Evolutionary conservation across 1,140 invertebrate species (phyloP), one percentile per base, ranked within the genome.

Genomic region (Hycleus phaleratus): DNA sequence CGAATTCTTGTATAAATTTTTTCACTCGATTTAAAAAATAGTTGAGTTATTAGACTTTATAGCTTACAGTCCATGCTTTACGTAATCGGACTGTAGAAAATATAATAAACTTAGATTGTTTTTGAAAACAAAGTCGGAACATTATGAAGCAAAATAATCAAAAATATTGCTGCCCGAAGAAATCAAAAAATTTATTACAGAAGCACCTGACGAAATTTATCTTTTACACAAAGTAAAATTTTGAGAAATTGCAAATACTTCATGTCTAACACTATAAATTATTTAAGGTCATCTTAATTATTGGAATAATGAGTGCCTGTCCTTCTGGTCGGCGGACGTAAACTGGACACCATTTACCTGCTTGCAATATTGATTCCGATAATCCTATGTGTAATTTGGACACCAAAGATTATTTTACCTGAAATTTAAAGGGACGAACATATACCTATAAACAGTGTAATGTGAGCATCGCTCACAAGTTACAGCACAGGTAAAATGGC

Each of bases 251-350:
- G 8, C 39, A 10, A 3, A 32, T 32, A 32, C 6, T 32, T 32
- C 3, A 32, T 32, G 6, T 32, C 26, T 32, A 32, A 32, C 26
- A 32, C 6, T 32, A 32, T 9, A 42, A 10, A 4, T 42, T 3
- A 4, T 42, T 42, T 42, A 10, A 59, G 59, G 55, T 61, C 26
- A 26, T 42, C 24, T 38, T 56, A 26, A 57, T 61, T 45, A 26
- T 61, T 24, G 59, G 59, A 10, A 38, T 56, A 12, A 8, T 42
- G 45, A 54, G 56, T 25, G 45, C 45, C 26, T 61, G 59, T 49
- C 3, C 49, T 53, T n/a, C 49, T 38, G 26, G 32, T n/a, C 26
- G 39, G 44, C 25, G 44, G 26, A 32, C 39, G n/a, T 11, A 55
- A 39, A 18, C 49, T 56, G 24, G 55, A 38, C 26, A 32, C 26